Conservation (phyloP, 2,888 invertebrate species). For the Epirrhoe alternata region DNA sequence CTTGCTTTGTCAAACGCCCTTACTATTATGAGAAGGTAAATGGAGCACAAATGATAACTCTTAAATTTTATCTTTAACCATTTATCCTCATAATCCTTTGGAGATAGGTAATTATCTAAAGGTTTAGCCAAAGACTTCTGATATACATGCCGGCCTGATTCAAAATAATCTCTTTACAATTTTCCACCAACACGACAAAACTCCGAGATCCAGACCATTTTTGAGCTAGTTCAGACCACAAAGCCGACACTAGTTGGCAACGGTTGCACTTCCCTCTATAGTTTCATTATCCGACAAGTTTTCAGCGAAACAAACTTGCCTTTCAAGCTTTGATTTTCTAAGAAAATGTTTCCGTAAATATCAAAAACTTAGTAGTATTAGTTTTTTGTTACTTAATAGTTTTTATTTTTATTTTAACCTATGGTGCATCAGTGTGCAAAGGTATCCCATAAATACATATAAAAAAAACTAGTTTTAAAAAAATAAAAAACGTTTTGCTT, state of each 20-base stretch:
- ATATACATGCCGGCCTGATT: background rate
- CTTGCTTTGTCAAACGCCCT: too few relatives aligned
- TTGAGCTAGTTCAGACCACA: slow-evolving; percentile 22
- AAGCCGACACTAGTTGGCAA: slow-evolving; percentile 18
- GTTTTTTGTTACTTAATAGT: too few relatives aligned
- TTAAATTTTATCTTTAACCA: too few relatives aligned
- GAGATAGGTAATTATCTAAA: too few relatives aligned
- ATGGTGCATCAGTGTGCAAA: too few relatives aligned
- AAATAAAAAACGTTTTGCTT: too few relatives aligned
- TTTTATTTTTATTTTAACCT: too few relatives aligned
- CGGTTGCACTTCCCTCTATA: slow-evolving; percentile 20
- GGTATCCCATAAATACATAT: too few relatives aligned
- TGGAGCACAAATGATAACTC: too few relatives aligned
- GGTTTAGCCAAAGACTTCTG: background rate
- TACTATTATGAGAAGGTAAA: background rate
- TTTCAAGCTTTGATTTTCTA: slow-evolving; percentile 1
- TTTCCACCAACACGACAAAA: slow-evolving; percentile 12
- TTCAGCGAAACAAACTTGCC: slow-evolving; percentile 8
- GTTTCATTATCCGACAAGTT: slow-evolving; percentile 23
- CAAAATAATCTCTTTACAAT: background rate
- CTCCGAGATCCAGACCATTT: slow-evolving; percentile 17
- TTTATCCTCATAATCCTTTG: too few relatives aligned
- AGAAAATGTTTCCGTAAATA: background rate
- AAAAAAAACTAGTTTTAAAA: too few relatives aligned
- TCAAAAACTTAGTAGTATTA: background rate